phyloP scores from a whole-genome alignment of 2,888 invertebrate genomes.

The Drosophila barbarae region DNA sequence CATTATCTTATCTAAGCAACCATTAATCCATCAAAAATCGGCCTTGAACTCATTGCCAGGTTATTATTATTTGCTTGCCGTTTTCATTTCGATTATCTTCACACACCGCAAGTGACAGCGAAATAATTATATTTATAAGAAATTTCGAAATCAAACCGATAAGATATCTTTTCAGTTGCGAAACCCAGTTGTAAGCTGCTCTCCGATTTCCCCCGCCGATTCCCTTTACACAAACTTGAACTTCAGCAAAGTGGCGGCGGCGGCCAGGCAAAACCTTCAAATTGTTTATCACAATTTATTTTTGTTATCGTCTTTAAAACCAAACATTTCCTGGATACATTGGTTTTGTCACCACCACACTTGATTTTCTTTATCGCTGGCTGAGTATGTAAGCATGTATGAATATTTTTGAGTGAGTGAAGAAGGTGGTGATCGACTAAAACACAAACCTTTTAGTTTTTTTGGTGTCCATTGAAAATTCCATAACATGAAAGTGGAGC shows the following conservation, averaged over 20 bases:
- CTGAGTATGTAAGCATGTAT: neutral
- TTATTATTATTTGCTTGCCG: neutral
- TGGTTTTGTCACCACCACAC: conserved; percentile 9
- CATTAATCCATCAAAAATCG: conserved; percentile 32
- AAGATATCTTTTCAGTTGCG: conserved; percentile 18
- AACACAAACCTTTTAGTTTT: conserved; percentile 74
- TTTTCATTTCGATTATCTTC: conserved; percentile 17
- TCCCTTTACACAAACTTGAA: conserved; percentile 24
- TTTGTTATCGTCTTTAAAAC: conserved; percentile 26
- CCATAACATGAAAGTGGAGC: conserved; percentile 77
- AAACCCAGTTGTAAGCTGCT: conserved; percentile 22
- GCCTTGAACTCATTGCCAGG: conserved; percentile 18
- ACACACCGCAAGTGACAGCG: conserved; percentile 15
- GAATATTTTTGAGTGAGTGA: neutral
- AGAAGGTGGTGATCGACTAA: neutral
- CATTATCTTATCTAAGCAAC: conserved; percentile 27
- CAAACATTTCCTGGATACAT: conserved; percentile 28
- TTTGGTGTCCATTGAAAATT: conserved; percentile 78
- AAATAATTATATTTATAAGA: conserved; percentile 25
- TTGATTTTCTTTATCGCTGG: conserved; percentile 17
- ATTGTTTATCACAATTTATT: conserved; percentile 30
- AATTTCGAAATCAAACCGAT: conserved; percentile 23
- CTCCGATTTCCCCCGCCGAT: neutral
- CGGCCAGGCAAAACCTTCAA: conserved; percentile 25
- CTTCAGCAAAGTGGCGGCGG: conserved; percentile 12